A percentile compares a stretch with the other conserved stretches of the same genome.
Conservation (phyloP, 1,140 invertebrate genomes). For the Drosophila paulistorum region DNA sequence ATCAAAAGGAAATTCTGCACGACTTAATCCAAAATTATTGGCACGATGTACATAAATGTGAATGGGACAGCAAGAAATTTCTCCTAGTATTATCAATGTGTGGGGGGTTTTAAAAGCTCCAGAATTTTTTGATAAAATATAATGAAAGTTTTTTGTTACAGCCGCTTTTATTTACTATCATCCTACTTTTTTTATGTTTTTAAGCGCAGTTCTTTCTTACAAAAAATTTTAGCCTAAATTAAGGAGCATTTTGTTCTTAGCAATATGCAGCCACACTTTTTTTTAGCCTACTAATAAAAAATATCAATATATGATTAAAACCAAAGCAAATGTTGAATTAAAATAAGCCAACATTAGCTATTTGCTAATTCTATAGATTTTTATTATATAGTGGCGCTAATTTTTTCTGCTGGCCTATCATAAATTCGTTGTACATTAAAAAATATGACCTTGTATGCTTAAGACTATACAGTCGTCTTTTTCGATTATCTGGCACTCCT, state of each 20-base stretch:
- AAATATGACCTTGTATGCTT: too few relatives aligned
- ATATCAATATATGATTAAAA: too few relatives aligned
- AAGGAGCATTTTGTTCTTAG: not conserved
- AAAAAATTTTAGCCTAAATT: not conserved
- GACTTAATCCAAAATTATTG: slow-evolving; percentile 41
- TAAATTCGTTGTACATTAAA: too few relatives aligned
- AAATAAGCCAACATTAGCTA: not conserved
- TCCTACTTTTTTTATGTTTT: too few relatives aligned
- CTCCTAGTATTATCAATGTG: slow-evolving; percentile 21
- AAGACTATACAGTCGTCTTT: not conserved
- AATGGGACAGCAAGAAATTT: slow-evolving; percentile 19
- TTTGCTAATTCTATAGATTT: not conserved
- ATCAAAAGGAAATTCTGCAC: slow-evolving; percentile 53
- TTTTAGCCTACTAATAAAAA: not conserved
- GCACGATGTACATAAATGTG: not conserved
- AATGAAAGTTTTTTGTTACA: too few relatives aligned
- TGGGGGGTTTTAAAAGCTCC: slow-evolving; percentile 1
- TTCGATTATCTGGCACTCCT: not conserved
- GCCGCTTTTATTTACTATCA: too few relatives aligned
- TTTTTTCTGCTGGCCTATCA: too few relatives aligned
- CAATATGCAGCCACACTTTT: not conserved
- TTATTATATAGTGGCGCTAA: too few relatives aligned
- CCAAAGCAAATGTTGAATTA: too few relatives aligned
- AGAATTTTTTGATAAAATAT: too few relatives aligned
- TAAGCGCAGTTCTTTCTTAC: not conserved